Evolutionary conservation across 2,113 vertebrate species (phyloP), one percentile per base, ranked within the genome.

Genomic region (Protomyctophum bolini): DNA sequence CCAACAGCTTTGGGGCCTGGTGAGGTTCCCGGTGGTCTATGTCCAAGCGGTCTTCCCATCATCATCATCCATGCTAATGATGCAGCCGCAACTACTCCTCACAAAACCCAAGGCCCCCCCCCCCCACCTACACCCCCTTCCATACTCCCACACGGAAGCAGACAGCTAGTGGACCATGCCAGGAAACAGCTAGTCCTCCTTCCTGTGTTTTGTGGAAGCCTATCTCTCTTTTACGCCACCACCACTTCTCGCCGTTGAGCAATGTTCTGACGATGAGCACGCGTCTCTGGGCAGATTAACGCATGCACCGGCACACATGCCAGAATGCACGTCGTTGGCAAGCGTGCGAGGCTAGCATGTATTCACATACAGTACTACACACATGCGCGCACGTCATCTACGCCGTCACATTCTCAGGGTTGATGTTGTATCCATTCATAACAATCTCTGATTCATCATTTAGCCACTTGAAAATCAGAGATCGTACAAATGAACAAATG

Each of bases 181-280:
- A 87, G 82, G 83, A 87, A 89, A 66, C 83, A 72, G 75, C 69
- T 63, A 70, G 75, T 75, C 71, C 70, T 82, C 65, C 69, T 86
- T 88, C 75, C 86, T 86, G 84, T 75, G 33, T 41, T 3, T 57
- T 15, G 21, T 60, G 66, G 54, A 41, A 62, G 73, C 57, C 71
- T 81, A 62, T 81, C 76, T 79, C 66, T 69, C 68, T 3, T 41
- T 83, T 85, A 28, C 68, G 65, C 70, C 76, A 83, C 70, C 67
- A 45, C 68, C 11, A 12, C 66, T 63, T 67, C 67, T 67, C 46
- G 81, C 67, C 77, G 81, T 86, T 87, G 77, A 84, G 81, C 73
- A 87, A 85, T 69, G 81, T 84, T 83, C 80, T 58, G 12, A 71
- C 68, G 33, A 41, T 4, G 71, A 81, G 70, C 81, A 86, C 78